phyloP scores from a whole-genome alignment of 2,888 invertebrate genomes.

The Volucella inanis region DNA sequence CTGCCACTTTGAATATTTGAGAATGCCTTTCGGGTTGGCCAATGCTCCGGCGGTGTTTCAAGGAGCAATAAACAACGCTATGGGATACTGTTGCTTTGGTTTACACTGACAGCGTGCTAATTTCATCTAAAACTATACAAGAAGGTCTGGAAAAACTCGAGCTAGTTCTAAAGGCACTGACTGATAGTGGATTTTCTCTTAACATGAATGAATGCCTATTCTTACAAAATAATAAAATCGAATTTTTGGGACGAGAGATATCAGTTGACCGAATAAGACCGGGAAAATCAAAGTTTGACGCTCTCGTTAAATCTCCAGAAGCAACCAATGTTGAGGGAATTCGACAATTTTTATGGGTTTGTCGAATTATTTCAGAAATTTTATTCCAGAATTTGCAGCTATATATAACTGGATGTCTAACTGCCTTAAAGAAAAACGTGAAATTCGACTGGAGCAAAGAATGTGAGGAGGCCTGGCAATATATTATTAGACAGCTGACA shows the following conservation, averaged over 20 bases:
- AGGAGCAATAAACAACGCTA: background rate
- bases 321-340: too few species aligned
- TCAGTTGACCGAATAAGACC: too few species aligned
- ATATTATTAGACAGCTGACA: too few species aligned
- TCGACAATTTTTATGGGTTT: too few species aligned
- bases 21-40: conserved; percentile 22
- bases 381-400: too few species aligned
- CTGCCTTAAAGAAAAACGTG: too few species aligned
- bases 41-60: conserved; percentile 16
- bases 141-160: conserved; percentile 1
- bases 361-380: too few species aligned
- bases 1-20: conserved; percentile 5
- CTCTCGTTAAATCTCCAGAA: too few species aligned
- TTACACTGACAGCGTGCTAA: background rate
- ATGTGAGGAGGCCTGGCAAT: too few species aligned
- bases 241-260: conserved; percentile 76
- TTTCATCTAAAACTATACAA: background rate
- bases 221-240: conserved; percentile 50
- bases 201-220: conserved; percentile 73
- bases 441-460: too few species aligned
- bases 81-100: conserved; percentile 1
- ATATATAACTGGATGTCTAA: too few species aligned
- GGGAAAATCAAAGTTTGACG: too few species aligned
- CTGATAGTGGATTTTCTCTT: conserved; percentile 55
- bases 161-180: conserved; percentile 36